phyloP scores from a whole-genome alignment of 2,888 invertebrate species.

The Leptarthrus brevirostris region DNA sequence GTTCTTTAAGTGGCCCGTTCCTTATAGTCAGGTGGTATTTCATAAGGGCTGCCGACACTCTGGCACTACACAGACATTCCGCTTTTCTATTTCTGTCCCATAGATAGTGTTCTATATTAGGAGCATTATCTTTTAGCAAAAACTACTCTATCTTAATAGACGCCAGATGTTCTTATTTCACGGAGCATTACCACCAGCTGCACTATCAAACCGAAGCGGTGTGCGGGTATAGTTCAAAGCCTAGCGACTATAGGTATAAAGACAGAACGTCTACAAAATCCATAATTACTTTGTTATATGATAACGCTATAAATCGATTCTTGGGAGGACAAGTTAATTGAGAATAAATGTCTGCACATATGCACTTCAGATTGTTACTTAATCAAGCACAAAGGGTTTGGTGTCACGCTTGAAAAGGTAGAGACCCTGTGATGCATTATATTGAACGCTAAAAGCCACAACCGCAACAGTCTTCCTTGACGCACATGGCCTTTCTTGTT shows the following conservation, averaged over 20 bases:
- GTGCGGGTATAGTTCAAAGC: background rate
- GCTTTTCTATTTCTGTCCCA: slow-evolving; percentile 24
- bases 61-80: background rate
- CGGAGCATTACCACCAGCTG: background rate
- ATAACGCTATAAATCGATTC: background rate
- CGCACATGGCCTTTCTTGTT: background rate
- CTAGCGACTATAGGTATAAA: no score
- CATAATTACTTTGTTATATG: no score
- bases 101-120: slow-evolving; percentile 16
- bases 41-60: background rate
- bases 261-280: no score
- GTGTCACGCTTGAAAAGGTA: background rate
- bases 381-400: no score
- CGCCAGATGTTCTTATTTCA: slow-evolving; percentile 26
- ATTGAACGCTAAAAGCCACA: background rate
- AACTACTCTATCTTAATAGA: background rate
- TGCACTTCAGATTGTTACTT: no score
- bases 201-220: background rate
- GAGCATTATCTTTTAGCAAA: background rate
- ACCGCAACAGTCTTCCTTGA: background rate
- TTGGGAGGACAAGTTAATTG: background rate
- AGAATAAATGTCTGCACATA: background rate
- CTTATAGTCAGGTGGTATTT: background rate
- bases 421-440: background rate
- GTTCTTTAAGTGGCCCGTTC: no score